Base-by-base conservation (phyloP, 2,797 vertebrate genomes). In the Lepilemur ruficaudatus region DNA sequence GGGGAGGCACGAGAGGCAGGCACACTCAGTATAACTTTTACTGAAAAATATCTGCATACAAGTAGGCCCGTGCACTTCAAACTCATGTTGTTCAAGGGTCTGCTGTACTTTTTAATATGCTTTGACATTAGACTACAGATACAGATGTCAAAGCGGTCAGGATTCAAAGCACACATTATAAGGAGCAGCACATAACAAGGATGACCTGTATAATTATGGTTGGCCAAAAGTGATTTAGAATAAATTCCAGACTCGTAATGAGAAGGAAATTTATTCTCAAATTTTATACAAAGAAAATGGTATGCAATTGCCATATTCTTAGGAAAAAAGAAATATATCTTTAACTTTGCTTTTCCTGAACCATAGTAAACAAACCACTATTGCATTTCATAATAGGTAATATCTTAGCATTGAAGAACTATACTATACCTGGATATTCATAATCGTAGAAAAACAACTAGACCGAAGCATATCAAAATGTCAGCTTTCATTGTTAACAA, bases 111-210 rank as follows among this genome's bases (percentile, higher is more conserved):
- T 95, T 80, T 46, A 89, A 95, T 94, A 83, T 93, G 75, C 67
- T 92, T 91, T 96, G 91, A 96, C 59, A n/a, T 80, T 91, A 93
- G 73, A 50, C n/a, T 59, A 28, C 25, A 96, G 84, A 94, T 85
- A 94, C 75, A 82, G 69, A 94, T 91, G 81, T 90, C 80, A 92
- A 65, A 78, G 38, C 30, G 61, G 79, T 96, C 63, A 76, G 30
- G 5, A 92, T 85, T 28, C 73, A 48, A 96, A 93, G 57, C 86
- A 38, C 38, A 46, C 41, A 52, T 57, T 50, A 72, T 28, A 5
- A 78, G 76, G 76, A 94, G 32, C 6, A 55, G 41, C 14, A 41
- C 35, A n/a, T 81, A 46, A 67, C 2, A 93, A 28, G n/a, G 25
- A 52, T 10, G 15, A 85, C 57, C 55, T 63, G 28, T 57, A 55